Evolutionary conservation across 2,888 invertebrate species (phyloP).

Genomic region (Andricus curvator): DNA sequence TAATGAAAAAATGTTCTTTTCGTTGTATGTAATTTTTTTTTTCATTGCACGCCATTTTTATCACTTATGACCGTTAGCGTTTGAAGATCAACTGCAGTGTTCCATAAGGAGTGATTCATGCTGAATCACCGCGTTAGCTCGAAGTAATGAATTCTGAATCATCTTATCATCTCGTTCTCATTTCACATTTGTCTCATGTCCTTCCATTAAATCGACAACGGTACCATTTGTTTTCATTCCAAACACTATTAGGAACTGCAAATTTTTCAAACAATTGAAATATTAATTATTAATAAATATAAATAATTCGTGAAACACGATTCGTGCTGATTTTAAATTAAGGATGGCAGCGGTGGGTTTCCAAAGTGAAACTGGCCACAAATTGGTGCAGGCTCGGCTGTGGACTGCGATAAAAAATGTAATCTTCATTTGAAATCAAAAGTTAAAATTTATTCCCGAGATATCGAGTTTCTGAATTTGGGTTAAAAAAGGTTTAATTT

Average conservation of each 20-base stretch:
- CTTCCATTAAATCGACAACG: conserved; percentile 18
- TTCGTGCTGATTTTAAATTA: neutral
- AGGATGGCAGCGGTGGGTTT: neutral
- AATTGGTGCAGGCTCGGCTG: too few species aligned
- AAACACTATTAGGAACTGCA: neutral
- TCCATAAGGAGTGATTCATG: conserved; percentile 40
- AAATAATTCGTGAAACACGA: too few species aligned
- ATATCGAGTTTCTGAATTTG: too few species aligned
- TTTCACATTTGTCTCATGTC: conserved; percentile 32
- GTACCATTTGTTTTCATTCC: conserved; percentile 10
- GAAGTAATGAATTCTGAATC: conserved; percentile 42
- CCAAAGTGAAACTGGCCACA: too few species aligned
- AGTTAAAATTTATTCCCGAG: too few species aligned
- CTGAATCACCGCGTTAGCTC: conserved; percentile 46
- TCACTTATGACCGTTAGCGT: neutral
- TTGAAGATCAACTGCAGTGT: conserved; percentile 18
- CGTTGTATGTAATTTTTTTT: neutral
- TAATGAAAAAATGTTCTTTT: neutral
- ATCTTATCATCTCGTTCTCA: conserved; percentile 43
- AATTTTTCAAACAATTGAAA: too few species aligned
- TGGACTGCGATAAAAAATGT: too few species aligned
- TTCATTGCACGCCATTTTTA: neutral
- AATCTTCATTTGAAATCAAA: too few species aligned
- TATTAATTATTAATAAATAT: too few species aligned
- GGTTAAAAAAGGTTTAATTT: too few species aligned